Evolutionary conservation across 2,888 invertebrate genomes (phyloP), one percentile per base, ranked within the genome.

Genomic region (Salticus scenicus): DNA sequence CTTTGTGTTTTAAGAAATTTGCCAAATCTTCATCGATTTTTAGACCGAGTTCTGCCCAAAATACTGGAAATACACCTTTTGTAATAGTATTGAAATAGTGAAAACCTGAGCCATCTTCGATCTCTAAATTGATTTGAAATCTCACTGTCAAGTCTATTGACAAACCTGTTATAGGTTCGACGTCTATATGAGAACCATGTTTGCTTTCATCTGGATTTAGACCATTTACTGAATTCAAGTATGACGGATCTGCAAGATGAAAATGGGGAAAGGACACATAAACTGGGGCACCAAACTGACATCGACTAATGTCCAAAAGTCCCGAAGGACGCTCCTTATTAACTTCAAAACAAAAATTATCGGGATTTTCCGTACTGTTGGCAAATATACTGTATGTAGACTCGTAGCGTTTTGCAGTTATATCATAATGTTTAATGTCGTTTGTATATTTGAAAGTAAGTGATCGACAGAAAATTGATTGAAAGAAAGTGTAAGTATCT

Each of bases 101-200:
- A 0, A 87, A 20, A 0, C 70, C 77, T 12, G 2, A n/a, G 0
- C 69, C 33, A 41, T 27, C 42, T 1, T 42, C 31, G n/a, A 82
- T 17, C n/a, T 87, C 41, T 0, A 87, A 10, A 37, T 87, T 87
- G 14, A 87, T 37, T 42, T 87, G 87, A 73, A 87, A 78, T 4
- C 41, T 42, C 4, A 87, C n/a, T 2, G 31, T 5, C 1, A 76
- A 24, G 57, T 81, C 41, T 0, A 87, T 37, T 12, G 81, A 66
- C 33, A 82, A 14, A n/a, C 87, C 87, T 7, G 81, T 88, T 91
- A 96, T 96, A 69, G 97, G 97, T 90, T 97, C 97, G 0, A 97
- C 93, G 90, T 97, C 97, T 76, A 98, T 94, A 91, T 93, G 96
- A 51, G 97, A 94, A 84, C 94, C 93, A 92, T 98, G 97, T 1